Conservation (phyloP, 2,888 invertebrate genomes). For the Lepetodrilus schrolli region DNA sequence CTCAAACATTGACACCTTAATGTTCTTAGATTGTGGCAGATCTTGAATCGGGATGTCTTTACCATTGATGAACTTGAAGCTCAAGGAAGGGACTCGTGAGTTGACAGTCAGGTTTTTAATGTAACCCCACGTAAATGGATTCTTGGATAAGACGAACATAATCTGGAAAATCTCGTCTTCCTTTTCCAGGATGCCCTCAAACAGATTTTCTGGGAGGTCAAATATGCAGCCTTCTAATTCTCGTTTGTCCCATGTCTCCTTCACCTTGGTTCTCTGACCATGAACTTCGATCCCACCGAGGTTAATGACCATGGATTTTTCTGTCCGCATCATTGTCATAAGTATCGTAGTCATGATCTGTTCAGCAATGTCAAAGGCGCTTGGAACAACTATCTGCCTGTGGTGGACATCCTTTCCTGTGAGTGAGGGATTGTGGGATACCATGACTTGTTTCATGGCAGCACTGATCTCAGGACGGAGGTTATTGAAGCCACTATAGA, state of each 20-base stretch:
- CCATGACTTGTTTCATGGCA: conserved; percentile 18
- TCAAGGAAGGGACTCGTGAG: conserved; percentile 48
- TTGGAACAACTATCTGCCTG: conserved; percentile 41
- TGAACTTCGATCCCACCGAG: conserved; percentile 40
- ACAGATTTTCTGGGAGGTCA: conserved; percentile 26
- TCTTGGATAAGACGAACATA: conserved; percentile 38
- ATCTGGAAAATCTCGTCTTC: conserved; percentile 46
- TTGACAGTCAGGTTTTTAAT: conserved; percentile 30
- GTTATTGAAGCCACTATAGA: conserved; percentile 37
- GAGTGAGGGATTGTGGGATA: conserved; percentile 28
- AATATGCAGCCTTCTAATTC: conserved; percentile 36
- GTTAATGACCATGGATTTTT: conserved; percentile 38
- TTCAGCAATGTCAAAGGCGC: conserved; percentile 43
- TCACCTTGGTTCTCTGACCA: conserved; percentile 35
- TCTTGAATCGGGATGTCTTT: conserved; percentile 42
- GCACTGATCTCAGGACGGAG: conserved; percentile 32
- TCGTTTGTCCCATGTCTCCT: conserved; percentile 29
- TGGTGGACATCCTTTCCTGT: conserved; percentile 37
- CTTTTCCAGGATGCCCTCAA: conserved; percentile 30
- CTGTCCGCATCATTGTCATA: conserved; percentile 47
- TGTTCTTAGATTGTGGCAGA: conserved; percentile 37
- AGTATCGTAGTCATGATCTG: conserved; percentile 47
- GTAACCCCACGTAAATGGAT: conserved; percentile 54
- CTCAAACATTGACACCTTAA: conserved; percentile 41
- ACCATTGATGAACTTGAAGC: conserved; percentile 53